These are phyloP conservation scores for Tragelaphus eurycerus DNA, from an alignment of 2,797 vertebrate species.

Conservation along the genomic window DNA sequence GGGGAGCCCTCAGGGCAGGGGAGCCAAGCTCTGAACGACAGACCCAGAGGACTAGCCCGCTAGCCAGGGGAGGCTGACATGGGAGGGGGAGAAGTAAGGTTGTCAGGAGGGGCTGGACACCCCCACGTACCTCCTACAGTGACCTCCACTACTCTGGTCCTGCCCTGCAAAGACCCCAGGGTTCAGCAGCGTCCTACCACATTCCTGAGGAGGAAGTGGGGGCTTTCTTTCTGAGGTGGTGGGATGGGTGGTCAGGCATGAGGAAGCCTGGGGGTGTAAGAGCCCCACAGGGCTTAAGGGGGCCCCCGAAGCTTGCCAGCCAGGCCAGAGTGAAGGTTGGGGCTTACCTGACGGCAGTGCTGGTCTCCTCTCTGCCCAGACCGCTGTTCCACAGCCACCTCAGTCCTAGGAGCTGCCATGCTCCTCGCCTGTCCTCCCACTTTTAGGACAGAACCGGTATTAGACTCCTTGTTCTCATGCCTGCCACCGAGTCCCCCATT, in stretches of 20 bases:
- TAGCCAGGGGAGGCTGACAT: accelerated
- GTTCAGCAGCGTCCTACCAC: background rate
- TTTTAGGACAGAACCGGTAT: background rate
- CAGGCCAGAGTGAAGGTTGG: background rate
- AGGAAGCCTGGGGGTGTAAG: background rate
- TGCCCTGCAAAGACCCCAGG: background rate
- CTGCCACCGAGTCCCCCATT: background rate
- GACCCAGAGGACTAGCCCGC: background rate
- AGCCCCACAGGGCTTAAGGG: background rate
- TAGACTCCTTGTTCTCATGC: background rate
- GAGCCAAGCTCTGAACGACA: background rate
- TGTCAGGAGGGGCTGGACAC: background rate
- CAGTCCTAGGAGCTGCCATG: background rate
- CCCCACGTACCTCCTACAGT: background rate
- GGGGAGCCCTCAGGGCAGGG: background rate
- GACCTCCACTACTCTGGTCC: background rate
- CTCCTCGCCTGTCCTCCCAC: background rate
- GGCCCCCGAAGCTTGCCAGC: background rate
- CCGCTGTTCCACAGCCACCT: background rate
- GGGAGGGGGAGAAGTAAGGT: background rate
- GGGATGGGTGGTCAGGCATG: background rate
- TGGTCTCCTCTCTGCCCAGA: background rate
- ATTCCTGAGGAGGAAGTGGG: background rate
- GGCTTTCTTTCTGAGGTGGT: background rate
- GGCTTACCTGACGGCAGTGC: background rate